A percentile compares a stretch with the other conserved stretches of the same genome.
Evolutionary conservation across 2,113 vertebrate genomes (phyloP).

Genomic region (Dendrocopos noguchii): DNA sequence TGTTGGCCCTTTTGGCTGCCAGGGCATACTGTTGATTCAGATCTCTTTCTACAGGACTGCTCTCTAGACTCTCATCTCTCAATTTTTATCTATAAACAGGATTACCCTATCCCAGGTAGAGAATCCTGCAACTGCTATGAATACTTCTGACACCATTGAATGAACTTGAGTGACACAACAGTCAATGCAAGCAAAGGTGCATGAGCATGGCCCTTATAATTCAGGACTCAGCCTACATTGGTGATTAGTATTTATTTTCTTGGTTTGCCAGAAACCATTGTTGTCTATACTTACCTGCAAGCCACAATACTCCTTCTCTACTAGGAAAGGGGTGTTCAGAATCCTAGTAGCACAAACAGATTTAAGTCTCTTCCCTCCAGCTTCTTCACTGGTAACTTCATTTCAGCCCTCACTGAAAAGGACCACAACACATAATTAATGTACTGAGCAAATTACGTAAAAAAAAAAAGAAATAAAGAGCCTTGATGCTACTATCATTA

Average conservation of each 20-base stretch:
- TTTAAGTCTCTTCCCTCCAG: background rate
- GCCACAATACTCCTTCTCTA: background rate
- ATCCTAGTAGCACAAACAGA: background rate
- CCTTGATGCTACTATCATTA: background rate
- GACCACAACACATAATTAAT: background rate
- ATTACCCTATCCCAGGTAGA: background rate
- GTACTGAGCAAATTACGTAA: background rate
- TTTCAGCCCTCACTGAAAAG: background rate
- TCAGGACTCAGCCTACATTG: background rate
- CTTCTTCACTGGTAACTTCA: background rate
- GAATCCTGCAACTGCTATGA: background rate
- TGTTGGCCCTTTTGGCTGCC: background rate
- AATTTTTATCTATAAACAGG: background rate
- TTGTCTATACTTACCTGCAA: background rate
- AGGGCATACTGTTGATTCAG: background rate
- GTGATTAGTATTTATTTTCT: background rate
- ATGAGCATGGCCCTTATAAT: background rate
- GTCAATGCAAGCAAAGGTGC: background rate
- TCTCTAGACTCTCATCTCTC: background rate
- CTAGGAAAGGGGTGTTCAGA: background rate
- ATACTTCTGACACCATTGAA: background rate
- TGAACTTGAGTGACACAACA: background rate
- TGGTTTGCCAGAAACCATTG: background rate
- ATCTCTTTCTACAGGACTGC: background rate
- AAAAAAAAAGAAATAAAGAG: background rate